These are phyloP conservation scores for Thymelicus lineola DNA, from an alignment of 2,888 invertebrate genomes.

Conservation along the genomic window DNA sequence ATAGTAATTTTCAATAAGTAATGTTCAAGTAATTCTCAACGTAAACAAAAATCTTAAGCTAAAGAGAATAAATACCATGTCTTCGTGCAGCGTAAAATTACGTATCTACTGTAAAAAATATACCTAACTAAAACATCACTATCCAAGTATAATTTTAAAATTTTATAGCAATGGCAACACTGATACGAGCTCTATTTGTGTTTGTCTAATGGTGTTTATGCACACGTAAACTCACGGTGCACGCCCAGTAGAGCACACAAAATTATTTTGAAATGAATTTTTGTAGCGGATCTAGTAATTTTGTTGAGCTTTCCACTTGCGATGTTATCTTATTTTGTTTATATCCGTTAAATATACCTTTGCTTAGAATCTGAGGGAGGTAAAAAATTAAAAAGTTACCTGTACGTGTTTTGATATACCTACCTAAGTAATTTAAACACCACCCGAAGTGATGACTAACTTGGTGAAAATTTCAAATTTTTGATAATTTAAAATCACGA, in stretches of 20 bases:
- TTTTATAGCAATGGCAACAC: background rate
- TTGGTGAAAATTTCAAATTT: conserved; percentile 23
- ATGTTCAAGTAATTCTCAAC: too few relatives aligned
- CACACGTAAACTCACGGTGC: conserved; percentile 34
- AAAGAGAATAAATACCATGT: too few relatives aligned
- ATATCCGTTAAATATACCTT: too few relatives aligned
- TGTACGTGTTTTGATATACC: too few relatives aligned
- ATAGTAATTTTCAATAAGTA: too few relatives aligned
- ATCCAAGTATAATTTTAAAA: background rate
- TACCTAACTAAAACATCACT: background rate
- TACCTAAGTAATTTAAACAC: too few relatives aligned
- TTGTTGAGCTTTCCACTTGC: conserved; percentile 1
- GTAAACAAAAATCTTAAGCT: too few relatives aligned
- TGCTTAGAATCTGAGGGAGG: too few relatives aligned
- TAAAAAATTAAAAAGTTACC: too few relatives aligned
- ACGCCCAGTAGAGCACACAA: conserved; percentile 20
- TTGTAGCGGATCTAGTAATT: conserved; percentile 14
- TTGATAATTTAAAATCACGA: conserved; percentile 23
- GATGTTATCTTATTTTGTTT: background rate
- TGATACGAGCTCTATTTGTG: conserved; percentile 22
- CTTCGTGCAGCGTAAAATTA: too few relatives aligned
- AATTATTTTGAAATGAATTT: conserved; percentile 11
- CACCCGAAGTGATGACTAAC: background rate
- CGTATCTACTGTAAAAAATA: too few relatives aligned
- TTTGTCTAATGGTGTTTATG: conserved; percentile 33